Evolutionary conservation across 2,113 vertebrate genomes (phyloP), one percentile per base, ranked within the genome.

Genomic region (Camelus bactrianus): DNA sequence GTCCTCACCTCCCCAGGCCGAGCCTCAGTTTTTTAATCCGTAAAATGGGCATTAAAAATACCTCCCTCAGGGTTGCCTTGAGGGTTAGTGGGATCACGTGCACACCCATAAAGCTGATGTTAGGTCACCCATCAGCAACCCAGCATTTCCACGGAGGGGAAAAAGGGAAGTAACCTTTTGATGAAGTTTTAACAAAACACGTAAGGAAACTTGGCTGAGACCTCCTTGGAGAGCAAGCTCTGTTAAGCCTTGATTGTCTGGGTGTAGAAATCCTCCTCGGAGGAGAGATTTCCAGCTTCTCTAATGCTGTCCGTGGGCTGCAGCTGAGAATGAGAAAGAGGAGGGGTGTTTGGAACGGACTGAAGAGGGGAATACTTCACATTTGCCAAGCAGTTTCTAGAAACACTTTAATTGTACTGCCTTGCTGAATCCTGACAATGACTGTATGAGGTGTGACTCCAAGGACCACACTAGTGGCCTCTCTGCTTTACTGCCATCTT

Each of bases 361-460:
- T 0, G 14, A 30, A 26, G 70, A 38, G 42, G 19, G 73, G 19
- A 22, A 8, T 30, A 56, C 7, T 64, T 50, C 13, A n/a, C 6
- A 62, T n/a, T 4, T 80, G 91, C 13, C 4, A 19, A 76, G 79
- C 20, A 26, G 42, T 30, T 50, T 84, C 62, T 52, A 89, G 58
- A n/a, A 58, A 10, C 50, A 28, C 22, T 82, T 52, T 16, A 17
- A 22, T 46, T 52, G 42, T 5, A 0, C 20, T 15, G 24, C 52
- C 22, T 70, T 0, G 2, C 11, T 9, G 46, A 20, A 30, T 64
- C 24, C 35, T 58, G 30, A 17, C 15, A 24, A 1, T 10, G 46
- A 42, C 11, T 1, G 0, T 4, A 0, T 1, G 77, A 60, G 35
- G 11, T 50, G 8, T 20, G 30, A 8, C 52, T 42, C 50, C 2